These are phyloP conservation scores for Athalia circularis DNA, from an alignment of 2,888 invertebrate genomes.

Conservation along the genomic window DNA sequence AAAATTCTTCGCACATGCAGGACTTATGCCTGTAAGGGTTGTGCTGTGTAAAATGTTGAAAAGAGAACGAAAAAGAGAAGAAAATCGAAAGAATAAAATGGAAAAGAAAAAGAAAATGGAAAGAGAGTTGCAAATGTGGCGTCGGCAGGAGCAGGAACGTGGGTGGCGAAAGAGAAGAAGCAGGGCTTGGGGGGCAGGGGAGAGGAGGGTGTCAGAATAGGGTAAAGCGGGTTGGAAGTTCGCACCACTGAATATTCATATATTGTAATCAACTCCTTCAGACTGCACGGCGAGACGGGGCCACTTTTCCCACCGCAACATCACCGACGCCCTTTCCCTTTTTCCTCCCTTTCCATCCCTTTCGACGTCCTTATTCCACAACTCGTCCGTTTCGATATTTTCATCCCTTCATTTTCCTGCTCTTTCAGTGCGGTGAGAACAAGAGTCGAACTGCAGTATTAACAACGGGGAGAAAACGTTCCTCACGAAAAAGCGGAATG, in stretches of 20 bases:
- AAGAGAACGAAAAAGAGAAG: conserved; percentile 51
- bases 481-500: not conserved
- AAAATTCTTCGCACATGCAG: too few relatives aligned
- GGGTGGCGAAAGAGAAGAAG: conserved; percentile 50
- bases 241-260: conserved; percentile 71
- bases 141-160: conserved; percentile 46
- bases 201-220: conserved; percentile 41
- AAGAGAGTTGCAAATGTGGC: conserved; percentile 18
- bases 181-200: conserved; percentile 6
- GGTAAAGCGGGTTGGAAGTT: conserved; percentile 58
- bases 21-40: not conserved
- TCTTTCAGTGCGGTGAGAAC: not conserved
- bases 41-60: conserved; percentile 40
- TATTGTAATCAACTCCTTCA: conserved; percentile 70
- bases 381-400: conserved; percentile 51
- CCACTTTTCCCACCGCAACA: conserved; percentile 42
- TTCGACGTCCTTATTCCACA: not conserved
- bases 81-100: not conserved
- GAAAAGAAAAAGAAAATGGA: conserved; percentile 48
- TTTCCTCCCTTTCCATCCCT: not conserved
- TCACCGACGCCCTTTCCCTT: not conserved
- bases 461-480: not conserved
- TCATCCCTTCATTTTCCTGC: not conserved
- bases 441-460: not conserved
- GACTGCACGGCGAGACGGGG: conserved; percentile 53